Conservation (phyloP, 1,140 invertebrate genomes). For the Luehdorfia chinensis region DNA sequence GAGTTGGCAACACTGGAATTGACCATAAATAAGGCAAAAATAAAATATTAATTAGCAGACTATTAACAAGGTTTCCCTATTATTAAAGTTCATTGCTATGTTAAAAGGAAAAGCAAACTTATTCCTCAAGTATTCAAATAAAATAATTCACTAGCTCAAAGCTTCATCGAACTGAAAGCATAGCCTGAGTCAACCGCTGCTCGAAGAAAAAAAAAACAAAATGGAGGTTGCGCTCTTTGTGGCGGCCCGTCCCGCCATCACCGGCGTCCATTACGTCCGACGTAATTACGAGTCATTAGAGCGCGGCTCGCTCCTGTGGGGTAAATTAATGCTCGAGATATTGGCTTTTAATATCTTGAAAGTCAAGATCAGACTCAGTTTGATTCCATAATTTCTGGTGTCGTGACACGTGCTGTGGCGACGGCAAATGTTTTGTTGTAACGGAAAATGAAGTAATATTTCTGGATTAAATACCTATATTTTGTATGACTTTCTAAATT, state of each 20-base stretch:
- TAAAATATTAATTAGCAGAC: no score
- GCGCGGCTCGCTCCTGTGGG: constrained; percentile 34
- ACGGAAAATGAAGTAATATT: no score
- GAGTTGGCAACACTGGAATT: no score
- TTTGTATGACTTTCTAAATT: no score
- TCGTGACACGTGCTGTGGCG: not conserved
- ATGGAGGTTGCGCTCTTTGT: constrained; percentile 58
- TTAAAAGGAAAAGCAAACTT: no score
- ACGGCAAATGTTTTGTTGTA: not conserved
- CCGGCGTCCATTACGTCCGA: constrained; percentile 52
- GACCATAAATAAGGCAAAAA: no score
- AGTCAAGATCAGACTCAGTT: constrained; percentile 1
- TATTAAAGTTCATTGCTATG: no score
- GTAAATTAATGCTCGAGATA: constrained; percentile 50
- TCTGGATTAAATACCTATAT: no score
- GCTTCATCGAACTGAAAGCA: constrained; percentile 9
- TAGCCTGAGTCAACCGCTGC: constrained; percentile 21
- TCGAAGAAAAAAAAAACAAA: constrained; percentile 45
- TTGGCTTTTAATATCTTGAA: constrained; percentile 58
- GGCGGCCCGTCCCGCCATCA: constrained; percentile 55
- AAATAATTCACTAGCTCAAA: not conserved
- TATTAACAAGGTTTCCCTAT: no score
- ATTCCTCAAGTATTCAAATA: no score
- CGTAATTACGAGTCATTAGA: constrained; percentile 70
- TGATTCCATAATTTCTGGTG: constrained; percentile 3